Conservation (phyloP, 1,140 invertebrate genomes). For the Diploscapter pachys region DNA sequence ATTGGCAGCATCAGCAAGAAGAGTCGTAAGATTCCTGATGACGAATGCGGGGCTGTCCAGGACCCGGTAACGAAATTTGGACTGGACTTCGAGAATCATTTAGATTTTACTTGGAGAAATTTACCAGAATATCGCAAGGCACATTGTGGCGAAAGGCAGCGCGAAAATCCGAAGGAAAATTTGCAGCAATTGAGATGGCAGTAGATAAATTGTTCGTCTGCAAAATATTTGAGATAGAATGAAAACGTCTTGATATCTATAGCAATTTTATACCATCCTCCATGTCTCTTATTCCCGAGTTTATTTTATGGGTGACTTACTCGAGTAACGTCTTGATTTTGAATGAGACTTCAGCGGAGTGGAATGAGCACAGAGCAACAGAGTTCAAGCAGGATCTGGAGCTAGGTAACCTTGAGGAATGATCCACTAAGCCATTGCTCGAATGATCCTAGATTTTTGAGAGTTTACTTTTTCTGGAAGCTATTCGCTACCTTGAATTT, state of each 20-base stretch:
- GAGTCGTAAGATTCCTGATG: no score
- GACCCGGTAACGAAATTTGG: not conserved
- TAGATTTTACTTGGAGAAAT: not conserved
- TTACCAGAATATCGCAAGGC: not conserved
- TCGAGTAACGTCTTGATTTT: not conserved
- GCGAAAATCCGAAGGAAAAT: not conserved
- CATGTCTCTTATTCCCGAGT: not conserved
- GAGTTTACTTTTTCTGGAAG: not conserved
- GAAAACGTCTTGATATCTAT: not conserved
- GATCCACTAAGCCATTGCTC: constrained; percentile 4
- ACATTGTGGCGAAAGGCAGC: not conserved
- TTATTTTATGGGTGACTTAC: not conserved
- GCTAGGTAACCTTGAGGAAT: no score
- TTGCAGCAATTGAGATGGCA: not conserved
- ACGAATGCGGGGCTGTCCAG: not conserved
- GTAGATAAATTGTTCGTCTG: not conserved
- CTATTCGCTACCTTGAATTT: constrained; percentile 12
- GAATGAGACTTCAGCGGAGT: not conserved
- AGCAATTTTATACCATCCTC: constrained; percentile 3
- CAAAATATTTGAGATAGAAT: not conserved
- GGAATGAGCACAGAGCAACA: constrained; percentile 7
- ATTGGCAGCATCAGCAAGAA: no score
- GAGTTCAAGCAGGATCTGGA: not conserved
- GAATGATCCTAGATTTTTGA: constrained; percentile 1
- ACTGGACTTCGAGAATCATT: not conserved